Conservation (phyloP, 2,888 invertebrate genomes). For the Brachylomia viminalis region DNA sequence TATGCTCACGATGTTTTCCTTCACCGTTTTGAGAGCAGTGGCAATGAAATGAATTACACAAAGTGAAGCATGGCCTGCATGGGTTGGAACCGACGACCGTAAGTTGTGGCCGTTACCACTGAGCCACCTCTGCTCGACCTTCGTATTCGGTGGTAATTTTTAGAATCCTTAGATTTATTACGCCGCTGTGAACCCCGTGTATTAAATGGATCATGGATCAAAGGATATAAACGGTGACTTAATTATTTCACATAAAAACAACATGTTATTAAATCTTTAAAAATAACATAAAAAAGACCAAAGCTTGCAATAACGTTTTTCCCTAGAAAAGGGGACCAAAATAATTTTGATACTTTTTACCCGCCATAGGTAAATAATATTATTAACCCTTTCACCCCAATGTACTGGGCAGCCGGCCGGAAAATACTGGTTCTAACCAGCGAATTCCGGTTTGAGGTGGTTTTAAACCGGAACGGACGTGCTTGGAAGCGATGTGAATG, state of each 20-base stretch:
- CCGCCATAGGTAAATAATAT: conserved; percentile 72
- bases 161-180: background rate
- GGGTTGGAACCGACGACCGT: background rate
- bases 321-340: conserved; percentile 34
- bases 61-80: background rate
- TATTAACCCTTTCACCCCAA: conserved; percentile 70
- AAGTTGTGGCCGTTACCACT: background rate
- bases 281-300: conserved; percentile 29
- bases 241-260: background rate
- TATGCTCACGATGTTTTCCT: background rate
- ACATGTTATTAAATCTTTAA: conserved; percentile 8
- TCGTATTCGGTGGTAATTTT: background rate
- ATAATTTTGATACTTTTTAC: conserved; percentile 40
- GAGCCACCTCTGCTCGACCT: background rate
- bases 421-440: conserved; percentile 77
- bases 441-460: conserved; percentile 71
- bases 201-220: background rate
- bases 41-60: background rate
- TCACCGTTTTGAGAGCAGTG: background rate
- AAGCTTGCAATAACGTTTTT: conserved; percentile 26
- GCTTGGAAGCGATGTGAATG: conserved; percentile 21
- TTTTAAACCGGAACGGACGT: conserved; percentile 53
- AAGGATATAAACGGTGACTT: background rate
- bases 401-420: conserved; percentile 66
- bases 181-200: background rate